Base-by-base conservation (phyloP, 2,797 vertebrate genomes). In the Pampus argenteus region DNA sequence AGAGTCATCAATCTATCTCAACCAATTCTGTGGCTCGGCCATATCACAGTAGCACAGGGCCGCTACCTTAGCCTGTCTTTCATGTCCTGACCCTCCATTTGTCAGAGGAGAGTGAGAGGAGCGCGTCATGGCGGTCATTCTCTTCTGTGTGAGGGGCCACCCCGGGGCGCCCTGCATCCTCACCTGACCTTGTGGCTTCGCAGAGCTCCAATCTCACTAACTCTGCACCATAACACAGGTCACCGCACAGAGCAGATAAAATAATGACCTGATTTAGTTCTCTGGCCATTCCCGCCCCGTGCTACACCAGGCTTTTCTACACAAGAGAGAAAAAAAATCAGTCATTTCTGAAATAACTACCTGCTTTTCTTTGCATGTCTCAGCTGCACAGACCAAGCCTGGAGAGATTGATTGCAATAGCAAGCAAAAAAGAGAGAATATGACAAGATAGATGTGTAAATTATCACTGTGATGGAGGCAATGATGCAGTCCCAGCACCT, bases 371-470 rank as follows among this genome's bases (percentile, higher is more conserved):
- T 87, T 92, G 87, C 89, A 86, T 82, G 92, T 93, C 90, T 91
- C 93, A 85, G 92, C 90, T 90, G 92, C 91, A 71, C 94, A 94
- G 93, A 95, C 93, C 96, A 91, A 94, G 94, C 94, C 94, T 87
- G 94, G 90, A 87, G 96, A 97, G 97, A 99, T 98, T 98, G 97
- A 98, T 98, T 96, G 95, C 96, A 94, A 95, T 91, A 94, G 95
- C 96, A 91, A 92, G 76, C 94, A 91, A 95, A 95, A 96, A 95
- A 94, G 94, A 94, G 95, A 94, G 96, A 96, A 97, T 96, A 94
- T 96, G 97, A 98, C 96, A 99, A 99, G 97, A 99, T 99, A 97
- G 97, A 99, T 99, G 98, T 98, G 97, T 99, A 98, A 99, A 99
- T 99, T 99, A 99, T 97, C 96, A 95, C 94, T 93, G 95, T 98